Base-by-base conservation (phyloP, 1,140 invertebrate genomes). In the Eriosoma lanigerum region DNA sequence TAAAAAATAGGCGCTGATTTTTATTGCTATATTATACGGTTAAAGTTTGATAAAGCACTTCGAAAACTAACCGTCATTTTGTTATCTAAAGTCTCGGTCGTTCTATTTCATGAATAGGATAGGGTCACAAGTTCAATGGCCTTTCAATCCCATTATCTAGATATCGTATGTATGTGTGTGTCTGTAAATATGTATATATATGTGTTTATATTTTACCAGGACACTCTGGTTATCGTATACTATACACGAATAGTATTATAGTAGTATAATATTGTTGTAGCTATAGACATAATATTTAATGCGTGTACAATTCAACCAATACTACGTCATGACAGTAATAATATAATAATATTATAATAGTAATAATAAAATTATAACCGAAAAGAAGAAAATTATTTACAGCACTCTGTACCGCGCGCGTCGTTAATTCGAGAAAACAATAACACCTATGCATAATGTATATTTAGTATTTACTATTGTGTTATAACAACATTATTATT, bases 201-300 rank as follows among this genome's bases (percentile, higher is more conserved):
- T 76, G 70, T 72, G n/a, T 81, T 81, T 72, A 70, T 76, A 76
- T 70, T 81, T 73, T 68, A 73, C 52, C 19, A 50, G 46, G 44
- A n/a, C 50, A 26, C 24, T 56, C 38, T n/a, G 66, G 81, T 75
- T 60, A 62, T 66, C 66, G 17, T 29, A 26, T n/a, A 21, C 3
- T n/a, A 38, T 38, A 66, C 64, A 66, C 38, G 19, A 38, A 29
- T 12, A 66, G 26, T 38, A 38, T 26, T 64, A 64, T 2, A 64
- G 2, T 64, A 38, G 10, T 19, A n/a, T 64, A 38, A 4, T 38
- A 38, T 8, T 3, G 32, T 48, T 6, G 29, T 64, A 38, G 19
- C n/a, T n/a, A 19, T 64, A 13, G 62, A 12, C 19, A 48, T 68
- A 46, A 38, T 38, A 38, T 38, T 38, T 38, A 38, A 38, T 38